Evolutionary conservation across 2,888 invertebrate species (phyloP), one percentile per base, ranked within the genome.

Genomic region (Diadegma fenestrale): DNA sequence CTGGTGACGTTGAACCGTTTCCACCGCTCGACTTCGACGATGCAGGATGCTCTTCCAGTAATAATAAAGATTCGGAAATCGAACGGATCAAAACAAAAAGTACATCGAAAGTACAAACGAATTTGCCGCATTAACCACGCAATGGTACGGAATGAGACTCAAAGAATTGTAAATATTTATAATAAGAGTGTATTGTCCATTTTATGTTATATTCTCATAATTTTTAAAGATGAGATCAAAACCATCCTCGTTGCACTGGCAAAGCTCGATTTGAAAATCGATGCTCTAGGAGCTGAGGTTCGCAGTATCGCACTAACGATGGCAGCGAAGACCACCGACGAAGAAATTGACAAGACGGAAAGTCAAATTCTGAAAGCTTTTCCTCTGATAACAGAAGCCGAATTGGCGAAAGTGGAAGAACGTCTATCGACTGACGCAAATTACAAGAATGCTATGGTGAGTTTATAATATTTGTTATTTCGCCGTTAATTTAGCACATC

Each of bases 1-100:
- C 73, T 63, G 66, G 1, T 66, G 73, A 14, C 64, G 41, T 82
- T 82, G 61, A 45, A 82, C 81, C 81, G 68, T 82, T 76, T 76
- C 81, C 81, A 82, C 61, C 76, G 68, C 68, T 82, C 69, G 61
- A 82, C 76, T 58, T 82, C 61, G 76, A 78, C 58, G 77, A 68
- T 78, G 58, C 43, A 68, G 30, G 68, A 78, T 68, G 58, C 77
- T 26, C 43, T 22, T 66, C 64, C 77, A 78, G 58, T 37, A 68
- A 68, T 78, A 58, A 68, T 69, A 68, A 17, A 66, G 12, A 78
- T 58, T 69, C 26, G 26, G 30, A 68, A 41, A 58, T 68, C 30
- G 68, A 78, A 68, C 41, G 22, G 68, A 58, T 58, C 19, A 64
- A 68, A 78, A 68, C 33, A 58, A 78, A 78, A 58, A 54, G 58